phyloP scores from a whole-genome alignment of 1,140 invertebrate species.

The Drosophila nigrodunni region DNA sequence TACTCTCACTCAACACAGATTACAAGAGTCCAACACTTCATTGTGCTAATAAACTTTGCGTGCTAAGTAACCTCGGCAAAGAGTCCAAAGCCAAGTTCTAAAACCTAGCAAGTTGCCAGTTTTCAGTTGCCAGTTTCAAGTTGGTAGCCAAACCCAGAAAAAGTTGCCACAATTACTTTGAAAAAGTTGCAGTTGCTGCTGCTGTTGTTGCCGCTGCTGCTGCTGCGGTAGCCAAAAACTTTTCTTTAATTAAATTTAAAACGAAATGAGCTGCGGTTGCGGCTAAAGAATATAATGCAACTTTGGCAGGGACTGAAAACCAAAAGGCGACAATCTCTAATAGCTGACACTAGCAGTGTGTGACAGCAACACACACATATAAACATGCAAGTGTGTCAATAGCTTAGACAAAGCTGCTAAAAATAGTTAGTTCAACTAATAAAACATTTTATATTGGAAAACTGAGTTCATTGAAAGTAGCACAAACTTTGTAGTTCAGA shows the following conservation, averaged over 20 bases:
- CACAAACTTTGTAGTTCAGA: too few species aligned
- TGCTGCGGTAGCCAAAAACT: slow-evolving; percentile 55
- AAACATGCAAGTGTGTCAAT: background rate
- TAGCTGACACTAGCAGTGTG: background rate
- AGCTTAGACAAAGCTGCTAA: too few species aligned
- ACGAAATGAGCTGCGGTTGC: slow-evolving; percentile 73
- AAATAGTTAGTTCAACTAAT: too few species aligned
- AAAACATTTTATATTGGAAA: background rate
- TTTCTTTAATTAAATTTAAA: slow-evolving; percentile 82
- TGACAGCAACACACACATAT: background rate
- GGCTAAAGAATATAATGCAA: slow-evolving; percentile 9
- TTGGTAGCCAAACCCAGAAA: slow-evolving; percentile 49
- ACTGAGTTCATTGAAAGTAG: background rate
- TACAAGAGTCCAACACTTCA: slow-evolving; percentile 59
- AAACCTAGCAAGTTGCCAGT: slow-evolving; percentile 50
- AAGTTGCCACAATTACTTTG: slow-evolving; percentile 80
- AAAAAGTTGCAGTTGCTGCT: slow-evolving; percentile 63
- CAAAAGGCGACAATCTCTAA: slow-evolving; percentile 24
- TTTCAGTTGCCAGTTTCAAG: slow-evolving; percentile 35
- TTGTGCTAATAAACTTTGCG: slow-evolving; percentile 74
- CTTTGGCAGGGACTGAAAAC: slow-evolving; percentile 13
- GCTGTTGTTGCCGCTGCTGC: slow-evolving; percentile 32
- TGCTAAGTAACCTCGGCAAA: slow-evolving; percentile 10
- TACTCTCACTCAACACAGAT: slow-evolving; percentile 21
- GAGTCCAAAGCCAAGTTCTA: slow-evolving; percentile 53